Base-by-base conservation (phyloP, 2,113 vertebrate genomes). In the Embiotoca jacksoni region DNA sequence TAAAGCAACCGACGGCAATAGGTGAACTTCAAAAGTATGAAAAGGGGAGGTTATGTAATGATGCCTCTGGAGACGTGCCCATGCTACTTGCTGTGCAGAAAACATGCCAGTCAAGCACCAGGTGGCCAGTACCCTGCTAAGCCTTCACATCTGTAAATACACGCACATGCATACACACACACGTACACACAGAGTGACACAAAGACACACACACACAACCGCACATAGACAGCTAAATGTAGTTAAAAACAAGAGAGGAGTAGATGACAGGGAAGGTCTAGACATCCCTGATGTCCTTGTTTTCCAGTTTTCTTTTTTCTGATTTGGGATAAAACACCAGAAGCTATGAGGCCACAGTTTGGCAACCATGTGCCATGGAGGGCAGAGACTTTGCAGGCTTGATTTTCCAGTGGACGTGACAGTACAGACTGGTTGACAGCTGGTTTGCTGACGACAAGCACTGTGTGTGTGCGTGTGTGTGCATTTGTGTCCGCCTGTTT, bases 41-140 rank as follows among this genome's bases (percentile, higher is more conserved):
- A 85, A 61, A 82, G 64, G 54, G 56, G 88, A 75, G 67, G 84
- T 66, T 86, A 65, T 75, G 68, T 87, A 85, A 89, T 78, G 86
- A 83, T 32, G 58, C 53, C 78, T 80, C 77, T 56, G 52, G 85
- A 89, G 85, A 88, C 13, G 11, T 71, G 78, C 46, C 72, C 61
- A 3, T 5, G 32, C 52, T 78, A 69, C 85, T 80, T 78, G 75
- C 77, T 78, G 92, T 2, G 75, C 62, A 4, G 52, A 41, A 80
- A 88, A 89, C 78, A 83, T 87, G 86, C 74, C 86, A 84, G 63
- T 89, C 88, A 91, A 86, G 53, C 90, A 47, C 68, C 84, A 75
- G 89, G 88, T 72, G 89, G 89, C 87, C 82, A 72, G 82, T 44
- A 65, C 46, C 82, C 82, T 65, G 71, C 83, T 67, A 69, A 67